A percentile compares a stretch with the other conserved stretches of the same genome.
phyloP scores from a whole-genome alignment of 1,140 invertebrate genomes.

The Neodiprion pinetum region DNA sequence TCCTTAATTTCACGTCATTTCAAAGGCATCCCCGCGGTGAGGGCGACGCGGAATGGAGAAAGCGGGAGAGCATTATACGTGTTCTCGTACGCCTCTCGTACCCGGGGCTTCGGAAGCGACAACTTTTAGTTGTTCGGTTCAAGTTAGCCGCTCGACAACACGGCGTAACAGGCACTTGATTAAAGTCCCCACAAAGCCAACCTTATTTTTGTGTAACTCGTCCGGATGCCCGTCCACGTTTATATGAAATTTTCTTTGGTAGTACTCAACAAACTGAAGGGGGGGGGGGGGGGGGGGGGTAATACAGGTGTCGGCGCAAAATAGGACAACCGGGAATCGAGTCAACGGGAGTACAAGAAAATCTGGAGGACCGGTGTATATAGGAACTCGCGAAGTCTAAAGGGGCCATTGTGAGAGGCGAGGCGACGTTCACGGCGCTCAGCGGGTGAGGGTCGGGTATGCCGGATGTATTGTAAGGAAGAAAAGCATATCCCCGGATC shows the following conservation, averaged over 20 bases:
- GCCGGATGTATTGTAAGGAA: slow-evolving; percentile 29
- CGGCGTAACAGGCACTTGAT: slow-evolving; percentile 5
- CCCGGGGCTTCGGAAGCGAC: not conserved
- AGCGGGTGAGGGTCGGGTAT: slow-evolving; percentile 20
- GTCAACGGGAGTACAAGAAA: not conserved
- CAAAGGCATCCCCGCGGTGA: not conserved
- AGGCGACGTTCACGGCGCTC: slow-evolving; percentile 28
- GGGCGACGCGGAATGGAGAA: not conserved
- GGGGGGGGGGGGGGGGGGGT: slow-evolving; percentile 36
- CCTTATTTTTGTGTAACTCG: slow-evolving; percentile 39
- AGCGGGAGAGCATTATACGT: too few relatives aligned
- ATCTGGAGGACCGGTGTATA: not conserved
- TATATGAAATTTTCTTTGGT: slow-evolving; percentile 48
- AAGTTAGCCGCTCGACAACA: not conserved
- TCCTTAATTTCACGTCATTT: slow-evolving; percentile 4
- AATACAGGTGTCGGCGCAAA: not conserved
- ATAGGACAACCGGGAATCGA: not conserved
- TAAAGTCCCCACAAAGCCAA: slow-evolving; percentile 17
- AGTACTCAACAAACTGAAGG: slow-evolving; percentile 37
- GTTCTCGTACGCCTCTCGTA: not conserved
- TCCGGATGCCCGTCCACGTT: slow-evolving; percentile 50
- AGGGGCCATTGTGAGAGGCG: slow-evolving; percentile 34
- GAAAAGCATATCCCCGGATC: slow-evolving; percentile 35
- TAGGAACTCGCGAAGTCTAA: slow-evolving; percentile 41
- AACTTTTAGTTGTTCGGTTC: not conserved